Conservation (phyloP, 2,113 vertebrate genomes). For the Rana temporaria region DNA sequence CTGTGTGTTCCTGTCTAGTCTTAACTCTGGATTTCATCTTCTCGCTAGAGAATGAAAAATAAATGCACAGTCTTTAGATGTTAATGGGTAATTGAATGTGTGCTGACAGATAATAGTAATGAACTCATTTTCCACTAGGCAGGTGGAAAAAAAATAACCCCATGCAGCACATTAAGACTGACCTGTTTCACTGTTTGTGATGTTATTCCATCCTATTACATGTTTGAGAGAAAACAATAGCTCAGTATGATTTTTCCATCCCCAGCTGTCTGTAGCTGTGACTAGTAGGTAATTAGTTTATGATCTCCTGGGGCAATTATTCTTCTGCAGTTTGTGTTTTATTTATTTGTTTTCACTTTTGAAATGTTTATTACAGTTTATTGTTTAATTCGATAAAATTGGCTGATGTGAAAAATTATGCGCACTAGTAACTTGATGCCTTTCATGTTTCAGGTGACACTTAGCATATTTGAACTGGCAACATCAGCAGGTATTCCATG, state of each 20-base stretch:
- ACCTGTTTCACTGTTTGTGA: slow-evolving; percentile 46
- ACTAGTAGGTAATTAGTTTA: slow-evolving; percentile 10
- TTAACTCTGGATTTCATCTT: background rate
- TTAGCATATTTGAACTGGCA: slow-evolving; percentile 87
- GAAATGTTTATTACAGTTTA: background rate
- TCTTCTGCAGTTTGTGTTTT: slow-evolving; percentile 21
- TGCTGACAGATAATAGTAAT: slow-evolving; percentile 37
- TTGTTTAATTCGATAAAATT: background rate
- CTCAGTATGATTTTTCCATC: slow-evolving; percentile 53
- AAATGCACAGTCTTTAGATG: slow-evolving; percentile 23
- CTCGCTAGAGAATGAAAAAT: slow-evolving; percentile 7
- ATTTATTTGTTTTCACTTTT: slow-evolving; percentile 15
- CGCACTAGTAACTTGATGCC: background rate
- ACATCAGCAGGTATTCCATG: slow-evolving; percentile 85
- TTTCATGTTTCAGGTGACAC: slow-evolving; percentile 74
- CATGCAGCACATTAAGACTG: slow-evolving; percentile 34
- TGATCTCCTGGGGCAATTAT: background rate
- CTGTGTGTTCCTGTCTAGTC: background rate
- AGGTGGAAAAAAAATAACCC: slow-evolving; percentile 40
- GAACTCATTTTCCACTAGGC: slow-evolving; percentile 49
- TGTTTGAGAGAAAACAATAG: slow-evolving; percentile 26
- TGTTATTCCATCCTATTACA: slow-evolving; percentile 44
- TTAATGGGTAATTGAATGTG: slow-evolving; percentile 43
- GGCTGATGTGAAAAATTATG: background rate
- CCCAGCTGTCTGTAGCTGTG: slow-evolving; percentile 5